Base-by-base conservation (phyloP, 2,888 invertebrate species). In the Tetheella fluctuosa region DNA sequence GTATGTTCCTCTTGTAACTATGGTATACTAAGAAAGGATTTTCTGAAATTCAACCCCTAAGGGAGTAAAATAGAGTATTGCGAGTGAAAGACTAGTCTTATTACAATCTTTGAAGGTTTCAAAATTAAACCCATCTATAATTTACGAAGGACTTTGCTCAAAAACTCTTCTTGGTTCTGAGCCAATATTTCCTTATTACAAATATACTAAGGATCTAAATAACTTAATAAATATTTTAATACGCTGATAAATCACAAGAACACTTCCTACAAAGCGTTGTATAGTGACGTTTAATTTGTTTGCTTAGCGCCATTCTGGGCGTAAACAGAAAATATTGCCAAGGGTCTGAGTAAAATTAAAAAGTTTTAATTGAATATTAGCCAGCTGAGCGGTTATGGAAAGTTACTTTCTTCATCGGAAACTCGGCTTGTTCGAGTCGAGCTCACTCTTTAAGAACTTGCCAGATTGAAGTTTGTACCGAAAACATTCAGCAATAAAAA, bases 301-400 rank as follows among this genome's bases (percentile, higher is more conserved):
- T 84, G 81, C 81, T 79, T 82, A 75, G 67, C 69, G 66, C 64
- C 60, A 61, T 63, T 67, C 62, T 68, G 63, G 72, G 75, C 80
- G 80, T 83, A 85, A 86, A 86, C 84, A 84, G 75, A 83, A 86
- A 88, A 86, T 88, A 87, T 86, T 81, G 83, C 84, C 71, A 76
- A 79, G 80, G 81, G 80, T 81, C 81, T 79, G 72, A 67, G 71
- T 71, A 79, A 89, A 88, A 89, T 87, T 88, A 83, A 84, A 88
- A 90, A 90, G 81, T 90, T 90, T 88, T 89, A 89, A 90, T 90
- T 90, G 87, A 89, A 89, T 89, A 89, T 88, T 89, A 89, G 85
- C 83, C 86, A 82, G 82, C 79, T 83, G 84, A 85, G 82, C 84
- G 79, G 76, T 80, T 76, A 80, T 73, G 68, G 73, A 77, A 82